Evolutionary conservation across 2,113 vertebrate genomes (phyloP), one percentile per base, ranked within the genome.

Genomic region (Phainopepla nitens): DNA sequence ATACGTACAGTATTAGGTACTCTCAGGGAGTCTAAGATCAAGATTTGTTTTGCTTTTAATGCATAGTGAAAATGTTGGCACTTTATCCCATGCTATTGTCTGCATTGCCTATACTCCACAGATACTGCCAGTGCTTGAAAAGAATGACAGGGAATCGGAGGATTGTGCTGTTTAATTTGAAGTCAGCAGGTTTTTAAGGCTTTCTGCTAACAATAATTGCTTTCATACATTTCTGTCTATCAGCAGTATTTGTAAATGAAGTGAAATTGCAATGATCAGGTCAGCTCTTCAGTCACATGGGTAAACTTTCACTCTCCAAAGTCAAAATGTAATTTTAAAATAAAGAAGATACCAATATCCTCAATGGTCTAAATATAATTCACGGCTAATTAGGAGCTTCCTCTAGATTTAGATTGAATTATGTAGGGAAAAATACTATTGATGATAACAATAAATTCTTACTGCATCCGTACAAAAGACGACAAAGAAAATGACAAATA

Each of bases 161-260:
- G 96, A 98, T 98, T 98, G 97, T 98, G 97, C 98, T 90, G 95
- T 97, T 98, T 98, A 98, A 98, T 98, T 98, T 99, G 98, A 99
- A 98, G 98, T 99, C 98, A 99, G 99, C 99, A 99, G 98, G 98
- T 99, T 99, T 98, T 98, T 98, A 99, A 99, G 98, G 98, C 98
- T 98, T 98, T 99, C 98, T 98, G 99, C 99, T 99, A 99, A 99
- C 98, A 98, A 98, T 98, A 99, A 99, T 98, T 98, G 98, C 98
- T 98, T 98, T 98, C 98, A 98, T 98, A 98, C 98, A 98, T 98
- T 99, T 99, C 98, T 98, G 98, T 99, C 98, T 98, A 99, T 99
- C 98, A 99, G 98, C 98, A 99, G 98, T 98, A 98, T 98, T 98
- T 98, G 97, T 98, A 98, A 98, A 98, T 97, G 97, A 98, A 85